Evolutionary conservation across 2,888 invertebrate species (phyloP), one percentile per base, ranked within the genome.

Genomic region (Lathronympha strigana): DNA sequence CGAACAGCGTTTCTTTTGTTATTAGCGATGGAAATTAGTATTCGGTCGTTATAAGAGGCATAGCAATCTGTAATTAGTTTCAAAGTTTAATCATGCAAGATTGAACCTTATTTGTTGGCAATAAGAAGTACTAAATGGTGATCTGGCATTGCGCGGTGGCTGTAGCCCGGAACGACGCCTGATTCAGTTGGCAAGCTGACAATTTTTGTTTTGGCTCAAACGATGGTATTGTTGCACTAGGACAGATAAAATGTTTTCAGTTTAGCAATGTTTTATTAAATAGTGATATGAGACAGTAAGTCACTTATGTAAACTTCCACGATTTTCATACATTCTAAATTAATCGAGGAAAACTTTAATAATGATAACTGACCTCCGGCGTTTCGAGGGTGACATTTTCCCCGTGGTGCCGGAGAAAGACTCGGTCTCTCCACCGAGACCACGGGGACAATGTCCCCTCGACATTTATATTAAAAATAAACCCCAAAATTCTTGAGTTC

Each of bases 171-270:
- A 38, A 66, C 60, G 60, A 15, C 38, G 21, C 25, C 43, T 60
- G 53, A 60, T 60, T 53, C 64, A 53, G 43, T 66, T 66, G 64
- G 64, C 64, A 66, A n/a, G 3, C 13, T 28, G 47, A 43, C 64
- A 66, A 66, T 60, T 53, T 63, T 50, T 40, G 51, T 58, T 36
- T 51, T 19, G 36, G 15, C 23, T 43, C 23, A 9, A 17, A 49
- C 23, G 49, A 13, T 40, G 36, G 15, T 21, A 45, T 55, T 54
- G 23, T 54, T 40, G 40, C 55, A 40, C 40, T 43, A 38, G 54
- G 15, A 3, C 11, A 15, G 1, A 5, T 8, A 15, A 38, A 11
- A 38, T 15, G n/a, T 38, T 2, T 15, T 54, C 23, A 2, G 5
- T 28, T 31, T 11, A 49, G 49, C 9, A 9, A 19, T 43, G 43